Percentiles rank a stretch among this genome's conserved stretches.
phyloP scores from a whole-genome alignment of 2,113 vertebrate genomes.

The Pterocles burchelli region DNA sequence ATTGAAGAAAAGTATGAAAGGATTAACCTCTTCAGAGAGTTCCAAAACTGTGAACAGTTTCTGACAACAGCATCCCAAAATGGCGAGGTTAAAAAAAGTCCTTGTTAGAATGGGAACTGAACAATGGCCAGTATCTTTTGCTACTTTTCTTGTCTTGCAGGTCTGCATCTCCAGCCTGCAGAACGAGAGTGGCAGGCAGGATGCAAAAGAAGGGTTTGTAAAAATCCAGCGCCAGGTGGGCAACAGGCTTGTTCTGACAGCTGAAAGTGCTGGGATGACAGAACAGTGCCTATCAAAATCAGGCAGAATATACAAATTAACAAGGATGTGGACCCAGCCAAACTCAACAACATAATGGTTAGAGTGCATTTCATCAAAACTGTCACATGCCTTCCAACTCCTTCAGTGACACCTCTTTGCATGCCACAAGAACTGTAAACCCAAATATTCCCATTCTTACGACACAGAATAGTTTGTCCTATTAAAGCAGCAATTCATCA shows the following conservation, averaged over 20 bases:
- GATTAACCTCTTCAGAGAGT: neutral
- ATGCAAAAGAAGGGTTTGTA: neutral
- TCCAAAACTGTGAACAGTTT: neutral
- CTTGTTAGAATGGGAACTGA: neutral
- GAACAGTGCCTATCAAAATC: neutral
- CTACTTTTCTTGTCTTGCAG: neutral
- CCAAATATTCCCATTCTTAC: neutral
- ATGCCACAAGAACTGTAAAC: neutral
- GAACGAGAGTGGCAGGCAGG: neutral
- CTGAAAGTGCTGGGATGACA: neutral
- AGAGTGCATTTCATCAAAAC: neutral
- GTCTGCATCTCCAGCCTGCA: neutral
- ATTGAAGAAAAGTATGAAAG: neutral
- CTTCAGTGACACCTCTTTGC: neutral
- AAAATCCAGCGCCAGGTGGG: neutral
- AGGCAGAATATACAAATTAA: neutral
- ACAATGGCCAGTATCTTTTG: neutral
- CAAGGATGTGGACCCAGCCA: neutral
- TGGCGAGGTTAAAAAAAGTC: neutral
- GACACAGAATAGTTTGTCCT: neutral
- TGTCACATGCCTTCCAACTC: neutral
- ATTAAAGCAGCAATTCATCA: neutral
- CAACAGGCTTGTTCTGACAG: neutral
- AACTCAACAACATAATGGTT: neutral
- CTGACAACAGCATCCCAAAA: constrained; percentile 9